phyloP scores from a whole-genome alignment of 2,797 vertebrate genomes.

The Sebastolobus altivelis region DNA sequence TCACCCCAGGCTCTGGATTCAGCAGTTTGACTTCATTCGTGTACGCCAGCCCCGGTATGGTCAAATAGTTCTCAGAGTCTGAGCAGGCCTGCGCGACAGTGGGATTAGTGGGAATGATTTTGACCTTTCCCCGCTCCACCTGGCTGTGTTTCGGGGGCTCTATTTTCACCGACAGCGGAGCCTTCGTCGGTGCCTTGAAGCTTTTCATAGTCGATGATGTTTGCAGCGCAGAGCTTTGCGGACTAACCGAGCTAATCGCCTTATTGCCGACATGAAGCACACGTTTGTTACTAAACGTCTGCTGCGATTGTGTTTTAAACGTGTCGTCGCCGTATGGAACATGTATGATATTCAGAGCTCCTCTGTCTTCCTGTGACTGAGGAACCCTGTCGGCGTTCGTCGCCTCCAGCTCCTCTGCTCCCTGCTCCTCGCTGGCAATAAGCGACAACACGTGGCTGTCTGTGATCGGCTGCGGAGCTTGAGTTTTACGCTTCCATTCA shows the following conservation, averaged over 20 bases:
- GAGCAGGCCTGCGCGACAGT: constrained; percentile 38
- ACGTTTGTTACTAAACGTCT: constrained; percentile 76
- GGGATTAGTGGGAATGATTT: constrained; percentile 64
- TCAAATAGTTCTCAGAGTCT: constrained; percentile 92
- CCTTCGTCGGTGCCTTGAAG: constrained; percentile 46
- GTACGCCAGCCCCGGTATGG: constrained; percentile 87
- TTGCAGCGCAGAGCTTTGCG: constrained; percentile 59
- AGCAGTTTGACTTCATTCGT: constrained; percentile 64
- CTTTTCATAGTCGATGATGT: constrained; percentile 60
- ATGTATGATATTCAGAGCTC: constrained; percentile 66
- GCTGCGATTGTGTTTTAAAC: constrained; percentile 66
- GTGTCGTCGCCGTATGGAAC: constrained; percentile 65
- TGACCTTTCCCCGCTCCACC: constrained; percentile 67
- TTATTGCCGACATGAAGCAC: constrained; percentile 77
- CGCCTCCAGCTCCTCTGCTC: constrained; percentile 60
- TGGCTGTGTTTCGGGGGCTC: constrained; percentile 64
- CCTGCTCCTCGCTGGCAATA: constrained; percentile 88
- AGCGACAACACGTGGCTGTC: constrained; percentile 93
- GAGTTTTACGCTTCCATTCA: constrained; percentile 95
- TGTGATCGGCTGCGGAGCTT: constrained; percentile 86
- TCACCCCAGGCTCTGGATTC: constrained; percentile 41
- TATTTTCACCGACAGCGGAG: constrained; percentile 80
- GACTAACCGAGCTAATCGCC: constrained; percentile 66
- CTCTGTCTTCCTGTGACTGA: constrained; percentile 46
- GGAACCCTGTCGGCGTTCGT: constrained; percentile 65